Percentiles rank a stretch among this genome's conserved stretches.
Evolutionary conservation across 2,888 invertebrate genomes (phyloP).

Genomic region (Hemithea aestivaria): DNA sequence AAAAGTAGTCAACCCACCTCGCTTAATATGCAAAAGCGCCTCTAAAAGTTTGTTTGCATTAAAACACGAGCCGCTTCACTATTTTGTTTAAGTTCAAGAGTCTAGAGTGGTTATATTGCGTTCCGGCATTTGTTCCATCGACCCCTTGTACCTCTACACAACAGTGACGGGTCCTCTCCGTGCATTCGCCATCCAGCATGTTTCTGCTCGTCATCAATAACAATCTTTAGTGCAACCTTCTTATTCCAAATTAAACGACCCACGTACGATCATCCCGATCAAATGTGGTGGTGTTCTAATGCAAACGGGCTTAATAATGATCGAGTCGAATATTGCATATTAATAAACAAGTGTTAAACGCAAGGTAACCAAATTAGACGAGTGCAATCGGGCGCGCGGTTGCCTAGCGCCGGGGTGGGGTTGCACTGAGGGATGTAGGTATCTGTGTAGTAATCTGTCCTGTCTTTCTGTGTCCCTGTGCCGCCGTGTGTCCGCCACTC

Average conservation of each 20-base stretch:
- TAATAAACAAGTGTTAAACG: slow-evolving; percentile 70
- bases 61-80: slow-evolving; percentile 79
- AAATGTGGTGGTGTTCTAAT: slow-evolving; percentile 71
- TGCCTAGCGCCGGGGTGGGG: slow-evolving; percentile 71
- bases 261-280: slow-evolving; percentile 13
- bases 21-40: slow-evolving; percentile 80
- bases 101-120: slow-evolving; percentile 79
- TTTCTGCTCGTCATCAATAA: slow-evolving; percentile 41
- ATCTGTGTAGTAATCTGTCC: slow-evolving; percentile 82
- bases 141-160: slow-evolving; percentile 45
- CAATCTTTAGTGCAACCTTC: slow-evolving; percentile 60
- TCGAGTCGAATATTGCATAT: slow-evolving; percentile 43
- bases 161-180: slow-evolving; percentile 50
- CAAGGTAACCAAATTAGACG: slow-evolving; percentile 76
- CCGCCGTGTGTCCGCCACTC: slow-evolving; percentile 84
- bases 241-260: slow-evolving; percentile 19
- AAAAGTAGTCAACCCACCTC: slow-evolving; percentile 79
- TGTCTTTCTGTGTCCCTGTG: slow-evolving; percentile 85
- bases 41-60: slow-evolving; percentile 79
- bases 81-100: slow-evolving; percentile 75
- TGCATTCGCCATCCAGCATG: slow-evolving; percentile 63
- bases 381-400: slow-evolving; percentile 67
- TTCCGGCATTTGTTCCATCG: slow-evolving; percentile 73
- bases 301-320: slow-evolving; percentile 72
- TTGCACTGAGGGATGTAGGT: slow-evolving; percentile 80